These are phyloP conservation scores for Micromys minutus DNA, from an alignment of 2,113 vertebrate genomes.

Conservation along the genomic window DNA sequence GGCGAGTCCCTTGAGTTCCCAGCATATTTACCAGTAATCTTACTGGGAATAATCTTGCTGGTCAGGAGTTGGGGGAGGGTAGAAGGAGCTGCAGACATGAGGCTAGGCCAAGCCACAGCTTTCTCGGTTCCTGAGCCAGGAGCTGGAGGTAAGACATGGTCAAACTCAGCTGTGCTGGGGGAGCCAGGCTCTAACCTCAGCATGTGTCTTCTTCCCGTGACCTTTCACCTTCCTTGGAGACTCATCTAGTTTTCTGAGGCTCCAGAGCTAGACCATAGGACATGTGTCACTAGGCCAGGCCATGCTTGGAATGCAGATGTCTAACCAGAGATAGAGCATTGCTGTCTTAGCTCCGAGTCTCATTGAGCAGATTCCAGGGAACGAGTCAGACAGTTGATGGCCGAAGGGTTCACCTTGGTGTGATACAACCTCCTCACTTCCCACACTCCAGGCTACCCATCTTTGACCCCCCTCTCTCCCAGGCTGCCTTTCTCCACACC, in stretches of 20 bases:
- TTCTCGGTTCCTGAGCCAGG: background rate
- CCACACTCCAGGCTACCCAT: background rate
- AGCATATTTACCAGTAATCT: background rate
- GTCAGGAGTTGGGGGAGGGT: background rate
- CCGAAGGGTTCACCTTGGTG: background rate
- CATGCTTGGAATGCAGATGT: background rate
- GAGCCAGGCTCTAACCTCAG: background rate
- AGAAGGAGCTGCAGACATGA: background rate
- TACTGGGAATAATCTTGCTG: background rate
- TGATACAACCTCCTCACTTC: background rate
- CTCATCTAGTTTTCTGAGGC: background rate
- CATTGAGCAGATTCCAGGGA: background rate
- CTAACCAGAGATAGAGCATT: background rate
- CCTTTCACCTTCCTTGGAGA: background rate
- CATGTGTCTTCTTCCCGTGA: background rate
- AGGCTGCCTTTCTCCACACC: background rate
- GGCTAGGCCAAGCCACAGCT: background rate
- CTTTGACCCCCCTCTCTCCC: background rate
- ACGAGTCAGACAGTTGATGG: background rate
- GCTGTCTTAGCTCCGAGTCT: background rate
- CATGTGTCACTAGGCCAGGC: background rate
- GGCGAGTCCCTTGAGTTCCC: slow-evolving; percentile 23
- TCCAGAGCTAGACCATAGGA: background rate
- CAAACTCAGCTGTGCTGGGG: background rate
- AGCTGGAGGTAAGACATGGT: background rate